Base-by-base conservation (phyloP, 2,888 invertebrate species). In the Phania funesta region DNA sequence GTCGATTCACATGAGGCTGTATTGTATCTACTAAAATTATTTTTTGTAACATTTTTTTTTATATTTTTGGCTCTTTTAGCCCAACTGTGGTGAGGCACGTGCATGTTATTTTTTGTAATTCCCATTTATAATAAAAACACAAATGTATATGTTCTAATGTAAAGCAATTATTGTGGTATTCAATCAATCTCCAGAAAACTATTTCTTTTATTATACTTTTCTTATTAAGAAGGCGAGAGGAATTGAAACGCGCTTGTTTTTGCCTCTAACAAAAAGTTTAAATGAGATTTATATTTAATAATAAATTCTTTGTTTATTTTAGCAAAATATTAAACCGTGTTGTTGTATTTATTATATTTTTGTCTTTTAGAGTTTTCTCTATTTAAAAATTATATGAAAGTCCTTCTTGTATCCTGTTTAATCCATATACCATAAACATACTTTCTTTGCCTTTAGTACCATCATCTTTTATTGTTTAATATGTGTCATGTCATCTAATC, bases 91-190 rank as follows among this genome's bases (percentile, higher is more conserved):
- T 9, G 29, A 9, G 26, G n/a, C n/a, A n/a, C n/a, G n/a, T n/a
- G n/a, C n/a, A n/a, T n/a, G 24, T 56, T 44, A 70, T 62, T 46
- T 70, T 64, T 77, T 77, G 56, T 48, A 70, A 77, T 64, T 62
- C 70, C 48, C 54, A 77, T 77, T 70, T 77, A 35, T 41, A 35
- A 77, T 56, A 64, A 70, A 71, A 77, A 60, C 70, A 70, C 77
- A 70, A 64, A 60, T 46, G 67, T 32, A 9, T 70, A 20, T 26
- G 48, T 64, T 68, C 35, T 65, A 38, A 52, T 46, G 52, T 38
- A 52, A 44, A 29, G 7, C 60, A 76, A 76, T 71, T 76, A 67
- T 67, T 62, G 60, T 62, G 29, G 67, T 67, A 76, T 76, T 76
- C 67, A 76, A 76, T 67, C 74, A 60, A 73, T 62, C 65, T 76